Evolutionary conservation across 2,888 invertebrate species (phyloP), one percentile per base, ranked within the genome.

Genomic region (Erynnis tages): DNA sequence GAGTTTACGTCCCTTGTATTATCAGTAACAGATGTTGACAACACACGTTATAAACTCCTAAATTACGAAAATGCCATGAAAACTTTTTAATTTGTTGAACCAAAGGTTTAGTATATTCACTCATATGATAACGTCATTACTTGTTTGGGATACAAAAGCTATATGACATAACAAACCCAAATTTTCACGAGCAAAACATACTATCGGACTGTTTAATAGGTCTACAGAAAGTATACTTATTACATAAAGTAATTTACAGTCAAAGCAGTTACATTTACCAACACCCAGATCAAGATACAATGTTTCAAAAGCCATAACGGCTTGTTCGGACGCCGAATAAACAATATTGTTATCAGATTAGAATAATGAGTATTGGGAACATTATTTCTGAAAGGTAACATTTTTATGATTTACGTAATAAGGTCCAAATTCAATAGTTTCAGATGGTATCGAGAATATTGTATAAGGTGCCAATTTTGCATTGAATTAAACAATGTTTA

Each of bases 311-410:
- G 29, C 37, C 1, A 29, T 30, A 48, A 48, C 40, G 30, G 38
- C 38, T 30, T 38, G 48, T 37, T 21, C 21, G 19, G 30, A 46
- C 46, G 13, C 27, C 47, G 47, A 48, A 40, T 40, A 32, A 48
- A 48, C 48, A 32, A 40, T 48, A 48, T 25, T 23, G 30, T 32
- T 48, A 48, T 48, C 48, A 11, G 48, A 48, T 48, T 32, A 48
- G 23, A 21, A 30, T 40, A 48, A 48, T 48, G 48, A 44, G 44
- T 21, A 13, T 7, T 14, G 14, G 19, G 7, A 37, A 21, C 4
- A 38, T 14, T 7, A 14, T 38, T 48, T 30, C 38, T 30, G 13
- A 35, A 21, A 30, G 6, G 2, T 17, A 38, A 2, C 2, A 16
- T 25, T 7, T 11, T 40, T 48, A 48, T 17, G 10, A 10, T 6